phyloP scores from a whole-genome alignment of 2,888 invertebrate genomes.

The Orthosia cruda region DNA sequence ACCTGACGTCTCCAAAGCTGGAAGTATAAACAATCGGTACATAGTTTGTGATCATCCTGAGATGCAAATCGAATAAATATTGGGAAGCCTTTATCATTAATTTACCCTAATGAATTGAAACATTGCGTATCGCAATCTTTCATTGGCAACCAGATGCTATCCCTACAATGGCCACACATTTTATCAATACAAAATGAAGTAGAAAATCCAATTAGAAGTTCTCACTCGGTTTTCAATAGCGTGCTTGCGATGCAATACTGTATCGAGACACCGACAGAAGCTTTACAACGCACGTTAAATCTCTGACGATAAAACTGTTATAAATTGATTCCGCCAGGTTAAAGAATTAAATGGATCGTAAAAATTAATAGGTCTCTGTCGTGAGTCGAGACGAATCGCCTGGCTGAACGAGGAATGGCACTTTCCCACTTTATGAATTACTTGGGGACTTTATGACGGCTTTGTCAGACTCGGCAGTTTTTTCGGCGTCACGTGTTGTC shows the following conservation, averaged over 20 bases:
- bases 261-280: constrained; percentile 82
- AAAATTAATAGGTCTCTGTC: constrained; percentile 90
- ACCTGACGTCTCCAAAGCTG: neutral
- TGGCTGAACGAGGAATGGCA: constrained; percentile 79
- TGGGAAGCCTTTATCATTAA: constrained; percentile 40
- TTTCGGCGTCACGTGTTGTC: constrained; percentile 88
- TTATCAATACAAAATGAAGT: constrained; percentile 75
- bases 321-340: constrained; percentile 90
- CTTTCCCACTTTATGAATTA: constrained; percentile 88
- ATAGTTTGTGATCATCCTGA: constrained; percentile 32
- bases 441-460: constrained; percentile 88
- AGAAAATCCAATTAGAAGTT: constrained; percentile 83
- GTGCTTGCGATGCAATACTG: constrained; percentile 73
- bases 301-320: constrained; percentile 86
- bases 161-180: constrained; percentile 52
- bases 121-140: constrained; percentile 37
- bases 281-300: constrained; percentile 86
- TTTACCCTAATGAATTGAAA: constrained; percentile 57
- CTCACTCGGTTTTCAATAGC: constrained; percentile 77
- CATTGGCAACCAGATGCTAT: constrained; percentile 27
- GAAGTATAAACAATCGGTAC: neutral
- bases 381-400: constrained; percentile 80
- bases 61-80: constrained; percentile 51
- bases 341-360: constrained; percentile 90
- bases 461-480: constrained; percentile 82